Percentiles rank a stretch among this genome's conserved stretches.
phyloP scores from a whole-genome alignment of 2,888 invertebrate genomes.

The Drosophila subquinaria region DNA sequence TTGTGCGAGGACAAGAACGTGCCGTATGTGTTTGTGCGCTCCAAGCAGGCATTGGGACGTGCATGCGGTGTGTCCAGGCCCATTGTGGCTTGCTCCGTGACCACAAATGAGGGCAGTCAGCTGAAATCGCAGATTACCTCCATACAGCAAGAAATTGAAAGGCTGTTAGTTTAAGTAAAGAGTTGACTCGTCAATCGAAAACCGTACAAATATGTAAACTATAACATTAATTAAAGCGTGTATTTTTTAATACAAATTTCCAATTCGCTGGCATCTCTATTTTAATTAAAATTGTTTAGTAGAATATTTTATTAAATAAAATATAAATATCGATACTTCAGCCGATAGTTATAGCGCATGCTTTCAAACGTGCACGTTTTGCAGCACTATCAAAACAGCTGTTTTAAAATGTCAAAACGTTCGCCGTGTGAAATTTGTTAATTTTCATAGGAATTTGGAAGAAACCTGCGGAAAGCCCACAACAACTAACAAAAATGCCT shows the following conservation, averaged over 20 bases:
- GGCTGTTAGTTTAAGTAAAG: constrained; percentile 93
- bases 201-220: constrained; percentile 62
- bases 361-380: neutral
- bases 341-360: constrained; percentile 24
- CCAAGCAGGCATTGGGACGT: constrained; percentile 97
- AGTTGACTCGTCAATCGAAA: constrained; percentile 21
- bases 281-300: too few relatives aligned
- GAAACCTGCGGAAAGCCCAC: constrained; percentile 30
- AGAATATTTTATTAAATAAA: neutral
- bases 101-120: constrained; percentile 98
- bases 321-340: neutral
- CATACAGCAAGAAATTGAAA: constrained; percentile 98
- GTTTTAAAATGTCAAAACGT: constrained; percentile 50
- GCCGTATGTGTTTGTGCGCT: constrained; percentile 98
- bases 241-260: constrained; percentile 33
- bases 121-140: constrained; percentile 96
- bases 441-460: constrained; percentile 37
- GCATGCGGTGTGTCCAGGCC: constrained; percentile 99
- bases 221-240: constrained; percentile 52
- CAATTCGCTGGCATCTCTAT: neutral
- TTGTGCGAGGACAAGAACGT: constrained; percentile 99
- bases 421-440: constrained; percentile 45
- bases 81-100: constrained; percentile 98
- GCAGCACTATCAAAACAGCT: constrained; percentile 45
- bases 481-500: constrained; percentile 70